phyloP scores from a whole-genome alignment of 2,113 vertebrate genomes.

The Rhinopomastus cyanomelas region DNA sequence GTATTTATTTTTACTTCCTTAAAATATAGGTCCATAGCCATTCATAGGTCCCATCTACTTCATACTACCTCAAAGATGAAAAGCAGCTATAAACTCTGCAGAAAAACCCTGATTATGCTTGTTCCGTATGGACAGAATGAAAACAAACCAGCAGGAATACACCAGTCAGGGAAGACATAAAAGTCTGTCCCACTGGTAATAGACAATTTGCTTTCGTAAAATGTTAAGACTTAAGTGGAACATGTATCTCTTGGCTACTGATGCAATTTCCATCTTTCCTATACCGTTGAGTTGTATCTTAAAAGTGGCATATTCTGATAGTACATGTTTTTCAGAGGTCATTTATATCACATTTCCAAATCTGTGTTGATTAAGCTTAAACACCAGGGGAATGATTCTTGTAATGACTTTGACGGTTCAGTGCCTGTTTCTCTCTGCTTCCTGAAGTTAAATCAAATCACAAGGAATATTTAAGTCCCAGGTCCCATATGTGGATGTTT shows the following conservation, averaged over 20 bases:
- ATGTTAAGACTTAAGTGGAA: constrained; percentile 18
- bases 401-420: background rate
- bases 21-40: background rate
- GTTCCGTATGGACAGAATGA: background rate
- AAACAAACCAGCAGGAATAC: background rate
- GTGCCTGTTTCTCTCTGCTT: background rate
- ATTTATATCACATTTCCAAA: background rate
- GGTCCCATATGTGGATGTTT: background rate
- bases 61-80: background rate
- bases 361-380: background rate
- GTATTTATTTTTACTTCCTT: background rate
- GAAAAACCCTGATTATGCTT: background rate
- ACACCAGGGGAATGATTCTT: background rate
- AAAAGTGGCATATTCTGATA: background rate
- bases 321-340: constrained; percentile 24
- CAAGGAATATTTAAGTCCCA: background rate
- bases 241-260: background rate
- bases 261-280: background rate
- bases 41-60: background rate
- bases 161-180: background rate
- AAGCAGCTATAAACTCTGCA: background rate
- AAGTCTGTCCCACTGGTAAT: background rate
- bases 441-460: constrained; percentile 2
- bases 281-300: background rate
- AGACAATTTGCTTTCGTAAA: background rate